Base-by-base conservation (phyloP, 1,140 invertebrate species). In the Aphelenchoides besseyi region DNA sequence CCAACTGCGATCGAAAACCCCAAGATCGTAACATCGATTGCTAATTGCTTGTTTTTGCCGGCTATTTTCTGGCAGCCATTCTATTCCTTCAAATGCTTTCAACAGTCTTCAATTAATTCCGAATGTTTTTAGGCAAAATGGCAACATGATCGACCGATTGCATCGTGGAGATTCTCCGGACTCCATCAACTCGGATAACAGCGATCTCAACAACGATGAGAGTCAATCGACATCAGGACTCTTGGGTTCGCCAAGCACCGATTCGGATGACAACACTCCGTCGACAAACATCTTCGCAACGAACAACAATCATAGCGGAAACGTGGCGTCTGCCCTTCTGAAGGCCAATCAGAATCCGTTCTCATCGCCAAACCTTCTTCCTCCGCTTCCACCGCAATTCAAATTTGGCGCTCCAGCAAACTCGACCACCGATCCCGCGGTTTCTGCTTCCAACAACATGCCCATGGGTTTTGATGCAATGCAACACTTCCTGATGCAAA, bases 191-290 rank as follows among this genome's bases (percentile, higher is more conserved):
- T 64, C 62, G 5, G 28, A 53, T 28, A 3, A 8, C 62, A 48
- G 32, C n/a, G 69, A 70, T 23, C 26, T 69, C 1, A 59, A 70
- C 23, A 64, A n/a, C 8, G 64, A 69, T 32, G 69, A 70, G 36
- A 26, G 32, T 9, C 69, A 70, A 26, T 59, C 63, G 3, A 69
- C 69, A 3, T 68, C 57, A 2, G 30, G 35, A n/a, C 32, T 70
- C n/a, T 18, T 68, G 16, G 69, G 63, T 32, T 70, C 69, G 9
- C 69, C 69, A 5, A 70, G 69, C 69, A 70, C 69, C 18, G 69
- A 70, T 16, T 70, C 63, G 35, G 63, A 70, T 26, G 69, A 70
- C 3, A 59, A 69, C 64, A 70, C 53, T 36, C 63, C 8, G 26
- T 26, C 30, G 64, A 18, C 29, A 41, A 26, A 8, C n/a, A n/a